Conservation (phyloP, 2,113 vertebrate genomes). For the Erythrolamprus reginae region DNA sequence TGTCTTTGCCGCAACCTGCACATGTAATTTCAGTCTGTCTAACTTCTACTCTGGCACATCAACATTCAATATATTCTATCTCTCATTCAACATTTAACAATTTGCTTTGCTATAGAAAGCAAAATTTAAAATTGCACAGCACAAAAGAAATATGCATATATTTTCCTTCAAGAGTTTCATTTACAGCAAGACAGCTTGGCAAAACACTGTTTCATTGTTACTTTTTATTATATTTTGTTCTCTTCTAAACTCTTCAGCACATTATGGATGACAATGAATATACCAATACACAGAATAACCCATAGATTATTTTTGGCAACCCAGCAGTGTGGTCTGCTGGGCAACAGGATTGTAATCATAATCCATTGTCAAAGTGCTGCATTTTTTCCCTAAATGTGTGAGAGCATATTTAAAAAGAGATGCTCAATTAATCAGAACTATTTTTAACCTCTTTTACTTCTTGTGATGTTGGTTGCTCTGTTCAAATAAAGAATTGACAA, state of each 20-base stretch:
- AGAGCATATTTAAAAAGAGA: neutral
- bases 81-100: neutral
- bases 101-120: neutral
- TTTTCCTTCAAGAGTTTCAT: neutral
- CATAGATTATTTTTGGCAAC: neutral
- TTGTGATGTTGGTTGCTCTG: neutral
- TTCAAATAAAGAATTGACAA: neutral
- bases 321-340: neutral
- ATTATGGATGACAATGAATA: neutral
- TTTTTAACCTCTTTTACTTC: neutral
- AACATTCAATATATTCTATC: neutral
- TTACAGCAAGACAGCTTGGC: neutral
- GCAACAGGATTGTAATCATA: neutral
- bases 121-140: neutral
- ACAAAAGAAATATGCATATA: neutral
- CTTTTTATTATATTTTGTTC: neutral
- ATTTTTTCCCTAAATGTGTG: neutral
- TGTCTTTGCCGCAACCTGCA: slow-evolving; percentile 12
- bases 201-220: neutral
- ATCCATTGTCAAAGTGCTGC: neutral
- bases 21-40: neutral
- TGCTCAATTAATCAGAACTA: neutral
- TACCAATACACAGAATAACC: neutral
- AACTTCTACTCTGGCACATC: neutral
- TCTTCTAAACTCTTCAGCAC: neutral